Base-by-base conservation (phyloP, 1,140 invertebrate species). In the Drosophila triauraria region DNA sequence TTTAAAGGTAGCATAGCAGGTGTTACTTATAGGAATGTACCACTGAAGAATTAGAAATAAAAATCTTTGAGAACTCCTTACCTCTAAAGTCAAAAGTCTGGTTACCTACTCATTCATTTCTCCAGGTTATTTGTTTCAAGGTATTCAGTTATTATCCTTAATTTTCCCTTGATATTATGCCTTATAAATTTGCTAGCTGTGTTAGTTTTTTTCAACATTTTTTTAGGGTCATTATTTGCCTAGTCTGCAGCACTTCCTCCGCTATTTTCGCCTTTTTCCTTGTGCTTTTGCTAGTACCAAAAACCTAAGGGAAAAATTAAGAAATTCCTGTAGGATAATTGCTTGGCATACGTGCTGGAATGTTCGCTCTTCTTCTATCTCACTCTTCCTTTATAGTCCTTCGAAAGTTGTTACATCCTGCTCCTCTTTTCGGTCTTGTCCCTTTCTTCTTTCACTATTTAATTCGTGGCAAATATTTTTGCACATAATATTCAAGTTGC, bases 291-390 rank as follows among this genome's bases (percentile, higher is more conserved):
- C 17, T 42, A 43, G 25, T 44, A 25, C 30, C 5, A 44, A 44
- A 38, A 64, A 64, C 17, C 56, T 30, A 65, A 44, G 38, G 50
- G 48, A 59, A 82, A 81, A 77, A 83, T 83, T 79, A 79, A 67
- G 76, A 83, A 83, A 83, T 84, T 84, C 81, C 81, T 84, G 58
- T 51, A 77, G 80, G 71, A 80, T 84, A 84, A 83, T 84, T 84
- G 81, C 80, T 69, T 64, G 61, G 75, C 71, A 83, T 76, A 83
- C 81, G 61, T 70, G 48, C 62, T 68, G 46, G 27, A 61, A 58
- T 47, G 15, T 58, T 40, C 9, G 9, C 30, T 47, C 42, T 23
- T 38, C 48, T 20, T 27, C 27, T 25, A 12, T 53, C 38, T 59
- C 32, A 13, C n/a, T 17, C 20, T n/a, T 20, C 23, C 38, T 47